Percentiles rank a stretch among this genome's conserved stretches.
These are phyloP conservation scores for Cyphomyrus plagiostoma DNA, from an alignment of 2,113 vertebrate genomes.

Conservation along the genomic window DNA sequence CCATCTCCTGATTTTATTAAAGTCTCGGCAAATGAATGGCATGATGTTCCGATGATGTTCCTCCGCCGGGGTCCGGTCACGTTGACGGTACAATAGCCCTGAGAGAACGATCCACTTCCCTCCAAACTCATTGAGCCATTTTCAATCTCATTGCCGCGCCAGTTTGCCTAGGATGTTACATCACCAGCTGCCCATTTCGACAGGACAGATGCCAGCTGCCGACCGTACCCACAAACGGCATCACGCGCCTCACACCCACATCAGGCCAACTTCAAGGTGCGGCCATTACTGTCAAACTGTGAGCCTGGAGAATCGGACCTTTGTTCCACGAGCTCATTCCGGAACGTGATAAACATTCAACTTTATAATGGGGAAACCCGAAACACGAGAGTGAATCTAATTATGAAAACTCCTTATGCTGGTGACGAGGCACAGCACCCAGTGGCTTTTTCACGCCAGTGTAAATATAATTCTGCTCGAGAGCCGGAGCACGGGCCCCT, in stretches of 20 bases:
- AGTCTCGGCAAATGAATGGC: background rate
- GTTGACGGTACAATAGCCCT: background rate
- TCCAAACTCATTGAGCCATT: background rate
- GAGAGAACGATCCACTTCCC: background rate
- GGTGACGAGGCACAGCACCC: background rate
- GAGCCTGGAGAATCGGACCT: background rate
- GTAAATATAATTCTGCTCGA: background rate
- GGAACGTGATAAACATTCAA: background rate
- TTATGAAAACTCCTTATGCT: background rate
- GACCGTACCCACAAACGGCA: background rate
- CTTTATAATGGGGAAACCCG: background rate
- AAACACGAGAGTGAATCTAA: background rate
- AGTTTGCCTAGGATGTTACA: background rate
- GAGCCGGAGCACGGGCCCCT: constrained; percentile 9
- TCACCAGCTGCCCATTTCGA: background rate
- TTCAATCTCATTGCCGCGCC: background rate
- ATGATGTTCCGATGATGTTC: background rate
- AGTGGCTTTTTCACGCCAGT: background rate
- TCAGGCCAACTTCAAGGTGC: background rate
- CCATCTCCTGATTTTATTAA: background rate
- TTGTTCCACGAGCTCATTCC: background rate
- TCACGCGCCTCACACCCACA: background rate
- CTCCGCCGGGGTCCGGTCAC: background rate
- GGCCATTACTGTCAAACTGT: background rate
- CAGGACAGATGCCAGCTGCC: background rate